Conservation (phyloP, 2,797 vertebrate species). For the Cheirogaleus major region DNA sequence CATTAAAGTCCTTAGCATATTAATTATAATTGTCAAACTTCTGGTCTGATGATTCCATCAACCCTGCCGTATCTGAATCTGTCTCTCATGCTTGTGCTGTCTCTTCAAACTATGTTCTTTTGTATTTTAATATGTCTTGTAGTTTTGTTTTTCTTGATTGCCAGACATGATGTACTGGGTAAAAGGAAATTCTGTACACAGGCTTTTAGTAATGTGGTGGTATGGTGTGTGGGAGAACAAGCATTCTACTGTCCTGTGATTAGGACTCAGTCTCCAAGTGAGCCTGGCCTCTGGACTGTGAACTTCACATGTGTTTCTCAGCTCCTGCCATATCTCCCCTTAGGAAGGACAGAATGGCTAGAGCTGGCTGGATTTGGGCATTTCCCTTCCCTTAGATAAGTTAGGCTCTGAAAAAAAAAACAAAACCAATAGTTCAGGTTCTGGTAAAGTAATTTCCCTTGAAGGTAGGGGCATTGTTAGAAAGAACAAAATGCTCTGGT, state of each 20-base stretch:
- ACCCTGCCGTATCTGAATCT: not conserved
- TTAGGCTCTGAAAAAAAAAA: not conserved
- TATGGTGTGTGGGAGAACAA: not conserved
- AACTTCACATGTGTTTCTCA: not conserved
- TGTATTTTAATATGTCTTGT: not conserved
- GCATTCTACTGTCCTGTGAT: not conserved
- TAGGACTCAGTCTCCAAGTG: not conserved
- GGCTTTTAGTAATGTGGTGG: not conserved
- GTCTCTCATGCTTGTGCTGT: not conserved
- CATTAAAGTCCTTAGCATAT: not conserved
- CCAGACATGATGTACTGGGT: not conserved
- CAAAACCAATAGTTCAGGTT: not conserved
- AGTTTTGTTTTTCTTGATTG: not conserved
- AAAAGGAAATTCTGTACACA: not conserved
- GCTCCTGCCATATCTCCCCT: not conserved
- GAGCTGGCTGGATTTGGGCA: not conserved
- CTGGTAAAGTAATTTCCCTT: not conserved
- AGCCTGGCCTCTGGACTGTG: not conserved
- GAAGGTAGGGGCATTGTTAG: fast-evolving
- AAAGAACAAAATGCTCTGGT: not conserved
- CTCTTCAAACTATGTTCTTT: not conserved
- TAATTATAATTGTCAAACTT: not conserved
- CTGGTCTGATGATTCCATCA: not conserved
- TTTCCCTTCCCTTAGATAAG: not conserved
- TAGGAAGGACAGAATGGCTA: not conserved